These are phyloP conservation scores for Myiothlypis coronata DNA, from an alignment of 2,797 vertebrate species.

Conservation along the genomic window DNA sequence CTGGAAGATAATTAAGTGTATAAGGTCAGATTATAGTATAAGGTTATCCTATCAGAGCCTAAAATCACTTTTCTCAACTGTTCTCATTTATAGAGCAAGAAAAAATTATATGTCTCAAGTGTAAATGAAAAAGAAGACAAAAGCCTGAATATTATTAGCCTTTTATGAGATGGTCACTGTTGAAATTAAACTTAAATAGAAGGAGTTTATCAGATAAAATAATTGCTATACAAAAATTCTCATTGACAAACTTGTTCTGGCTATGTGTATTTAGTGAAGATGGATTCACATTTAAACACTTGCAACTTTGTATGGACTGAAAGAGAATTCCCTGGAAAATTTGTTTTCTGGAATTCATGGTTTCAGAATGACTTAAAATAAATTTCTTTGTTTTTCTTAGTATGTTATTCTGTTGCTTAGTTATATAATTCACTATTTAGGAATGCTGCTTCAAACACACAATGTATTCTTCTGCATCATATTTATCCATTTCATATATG, in stretches of 20 bases:
- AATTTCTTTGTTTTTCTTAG: neutral
- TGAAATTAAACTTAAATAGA: neutral
- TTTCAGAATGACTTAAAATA: neutral
- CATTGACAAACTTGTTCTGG: neutral
- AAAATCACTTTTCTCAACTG: neutral
- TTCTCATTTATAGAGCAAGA: neutral
- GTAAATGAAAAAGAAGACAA: neutral
- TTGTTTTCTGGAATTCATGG: neutral
- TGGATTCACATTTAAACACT: neutral
- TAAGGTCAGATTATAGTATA: neutral
- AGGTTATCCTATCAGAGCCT: neutral
- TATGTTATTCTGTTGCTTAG: neutral
- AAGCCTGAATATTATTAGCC: neutral
- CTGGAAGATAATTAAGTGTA: neutral
- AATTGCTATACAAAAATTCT: neutral
- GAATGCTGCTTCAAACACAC: neutral
- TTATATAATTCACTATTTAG: neutral
- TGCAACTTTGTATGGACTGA: neutral
- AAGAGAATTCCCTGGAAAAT: neutral
- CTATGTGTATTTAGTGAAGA: neutral
- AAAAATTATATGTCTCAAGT: neutral
- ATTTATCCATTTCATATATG: neutral
- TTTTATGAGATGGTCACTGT: neutral
- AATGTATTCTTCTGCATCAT: neutral
- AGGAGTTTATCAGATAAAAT: neutral